A percentile compares a stretch with the other conserved stretches of the same genome.
phyloP scores from a whole-genome alignment of 2,888 invertebrate genomes.

The Lepetodrilus schrolli region DNA sequence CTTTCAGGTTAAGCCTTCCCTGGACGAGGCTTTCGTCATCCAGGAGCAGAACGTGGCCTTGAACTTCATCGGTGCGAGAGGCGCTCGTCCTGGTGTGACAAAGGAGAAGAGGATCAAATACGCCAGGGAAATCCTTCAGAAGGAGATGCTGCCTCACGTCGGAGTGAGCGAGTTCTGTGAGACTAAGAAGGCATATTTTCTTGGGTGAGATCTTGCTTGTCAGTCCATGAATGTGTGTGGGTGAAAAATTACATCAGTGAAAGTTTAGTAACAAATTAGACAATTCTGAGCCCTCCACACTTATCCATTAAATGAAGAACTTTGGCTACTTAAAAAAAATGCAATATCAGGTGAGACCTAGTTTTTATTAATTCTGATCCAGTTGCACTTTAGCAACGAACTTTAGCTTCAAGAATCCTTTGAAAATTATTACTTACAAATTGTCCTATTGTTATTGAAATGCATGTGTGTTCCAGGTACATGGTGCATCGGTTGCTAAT shows the following conservation, averaged over 20 bases:
- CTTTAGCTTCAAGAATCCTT: no score
- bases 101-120: slow-evolving; percentile 99
- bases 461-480: slow-evolving; percentile 79
- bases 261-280: no score
- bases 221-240: no score
- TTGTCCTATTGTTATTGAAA: no score
- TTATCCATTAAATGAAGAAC: no score
- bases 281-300: no score
- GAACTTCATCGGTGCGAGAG: slow-evolving; percentile 98
- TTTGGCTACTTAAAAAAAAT: no score
- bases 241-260: no score
- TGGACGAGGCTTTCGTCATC: slow-evolving; percentile 99
- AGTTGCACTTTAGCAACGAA: no score
- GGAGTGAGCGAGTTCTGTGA: slow-evolving; percentile 99
- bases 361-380: no score
- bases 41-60: slow-evolving; percentile 99
- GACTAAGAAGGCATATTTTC: slow-evolving; percentile 98
- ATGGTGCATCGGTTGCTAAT: slow-evolving; percentile 98
- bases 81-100: slow-evolving; percentile 97
- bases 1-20: slow-evolving; percentile 89
- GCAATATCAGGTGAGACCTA: no score
- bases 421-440: no score
- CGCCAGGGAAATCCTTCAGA: slow-evolving; percentile 98
- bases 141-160: slow-evolving; percentile 99
- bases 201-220: slow-evolving; percentile 79